phyloP scores from a whole-genome alignment of 2,113 vertebrate genomes.

The human region GRCh38 chr9:74569501-74570000 shows the following conservation, averaged over 20 bases:
- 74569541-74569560: background rate
- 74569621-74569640: background rate
- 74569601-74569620: background rate
- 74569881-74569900: slow-evolving; percentile 47
- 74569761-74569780: slow-evolving; percentile 17
- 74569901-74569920: slow-evolving; percentile 29
- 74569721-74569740: background rate
- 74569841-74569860: background rate
- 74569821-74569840: slow-evolving; percentile 18
- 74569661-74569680: background rate
- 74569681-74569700: background rate
- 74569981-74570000: background rate
- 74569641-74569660: background rate
- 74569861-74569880: slow-evolving; percentile 37
- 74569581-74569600: background rate
- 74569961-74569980: background rate
- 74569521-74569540: background rate
- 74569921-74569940: slow-evolving; percentile 18
- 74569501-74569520: background rate
- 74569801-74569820: slow-evolving; percentile 19
- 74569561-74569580: background rate
- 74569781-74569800: background rate
- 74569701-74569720: slow-evolving; percentile 38
- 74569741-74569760: background rate
- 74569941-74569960: background rate